Evolutionary conservation across 1,140 invertebrate species (phyloP), one percentile per base, ranked within the genome.

Genomic region (Mya arenaria): DNA sequence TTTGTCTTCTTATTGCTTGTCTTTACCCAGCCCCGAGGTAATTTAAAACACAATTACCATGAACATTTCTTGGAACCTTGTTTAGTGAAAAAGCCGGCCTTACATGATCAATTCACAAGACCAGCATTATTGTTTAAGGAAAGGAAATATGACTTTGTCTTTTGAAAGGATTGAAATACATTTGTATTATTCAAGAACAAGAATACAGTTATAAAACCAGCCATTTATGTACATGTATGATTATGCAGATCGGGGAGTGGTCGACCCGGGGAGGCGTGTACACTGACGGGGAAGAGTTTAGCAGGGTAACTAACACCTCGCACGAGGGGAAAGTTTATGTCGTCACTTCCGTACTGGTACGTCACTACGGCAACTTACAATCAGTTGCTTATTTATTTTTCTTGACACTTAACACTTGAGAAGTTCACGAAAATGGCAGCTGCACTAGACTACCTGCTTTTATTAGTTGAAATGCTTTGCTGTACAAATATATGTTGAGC

Each of bases 191-290:
- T 44, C 41, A 10, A 44, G 19, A 44, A 44, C 19, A 44, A 44
- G 41, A 44, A 44, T 44, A 44, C 41, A 10, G 19, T 44, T 19
- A 44, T 10, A 44, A 10, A 44, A 44, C 10, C 41, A n/a, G n/a
- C n/a, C n/a, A 62, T 63, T n/a, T 0, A 63, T 2, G 28, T 30
- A 32, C 28, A 19, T 19, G n/a, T 23, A 0, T 69, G 17, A 55
- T 62, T 52, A 44, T 83, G 23, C 39, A 84, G 83, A 82, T 84
- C 34, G 83, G 83, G 19, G 60, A 69, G 19, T 84, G 83, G 83
- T 30, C 69, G 15, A 23, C 17, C 0, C 25, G n/a, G 23, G 44
- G 66, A 19, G 65, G 69, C 5, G 52, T 69, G 6, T 65, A 63
- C 66, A 68, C 37, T 25, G 77, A 75, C n/a, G 63, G 56, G 8